A percentile compares a stretch with the other conserved stretches of the same genome.
Evolutionary conservation across 92 coral and sea anemone species (phyloP).

Genomic region (Ricordea florida): DNA sequence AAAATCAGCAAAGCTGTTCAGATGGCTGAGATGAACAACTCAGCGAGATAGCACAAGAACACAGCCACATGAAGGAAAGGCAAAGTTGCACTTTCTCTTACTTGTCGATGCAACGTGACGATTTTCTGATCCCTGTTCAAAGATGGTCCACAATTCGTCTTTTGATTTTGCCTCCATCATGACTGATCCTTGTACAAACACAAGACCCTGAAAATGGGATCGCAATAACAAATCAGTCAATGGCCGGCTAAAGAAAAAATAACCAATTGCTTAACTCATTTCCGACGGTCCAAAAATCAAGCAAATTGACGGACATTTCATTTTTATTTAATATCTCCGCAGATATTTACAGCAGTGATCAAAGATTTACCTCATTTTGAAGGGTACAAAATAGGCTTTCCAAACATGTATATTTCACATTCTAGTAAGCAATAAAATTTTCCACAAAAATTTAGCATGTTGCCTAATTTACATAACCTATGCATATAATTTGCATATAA

Average conservation of each 20-base stretch:
- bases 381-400: too few relatives aligned
- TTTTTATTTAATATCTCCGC: too few relatives aligned
- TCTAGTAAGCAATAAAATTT: background rate
- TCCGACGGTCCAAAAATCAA: too few relatives aligned
- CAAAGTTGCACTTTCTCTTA: conserved; percentile 32
- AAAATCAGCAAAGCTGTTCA: too few relatives aligned
- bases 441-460: too few relatives aligned
- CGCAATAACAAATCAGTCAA: background rate
- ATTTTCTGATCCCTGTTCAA: conserved; percentile 91
- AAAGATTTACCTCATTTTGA: too few relatives aligned
- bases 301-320: too few relatives aligned
- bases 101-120: conserved; percentile 98
- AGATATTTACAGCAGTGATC: too few relatives aligned
- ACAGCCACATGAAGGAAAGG: background rate
- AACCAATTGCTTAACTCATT: background rate
- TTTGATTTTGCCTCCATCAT: conserved; percentile 72
- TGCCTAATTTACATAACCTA: too few relatives aligned
- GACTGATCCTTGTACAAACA: conserved; percentile 89
- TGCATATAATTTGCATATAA: background rate
- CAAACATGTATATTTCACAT: too few relatives aligned
- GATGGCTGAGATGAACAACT: too few relatives aligned
- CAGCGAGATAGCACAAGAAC: background rate
- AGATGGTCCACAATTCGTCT: conserved; percentile 76
- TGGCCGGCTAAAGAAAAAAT: background rate
- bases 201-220: conserved; percentile 73